A percentile compares a stretch with the other conserved stretches of the same genome.
These are phyloP conservation scores for Drosophila ficusphila DNA, from an alignment of 1,140 invertebrate genomes.

Conservation along the genomic window DNA sequence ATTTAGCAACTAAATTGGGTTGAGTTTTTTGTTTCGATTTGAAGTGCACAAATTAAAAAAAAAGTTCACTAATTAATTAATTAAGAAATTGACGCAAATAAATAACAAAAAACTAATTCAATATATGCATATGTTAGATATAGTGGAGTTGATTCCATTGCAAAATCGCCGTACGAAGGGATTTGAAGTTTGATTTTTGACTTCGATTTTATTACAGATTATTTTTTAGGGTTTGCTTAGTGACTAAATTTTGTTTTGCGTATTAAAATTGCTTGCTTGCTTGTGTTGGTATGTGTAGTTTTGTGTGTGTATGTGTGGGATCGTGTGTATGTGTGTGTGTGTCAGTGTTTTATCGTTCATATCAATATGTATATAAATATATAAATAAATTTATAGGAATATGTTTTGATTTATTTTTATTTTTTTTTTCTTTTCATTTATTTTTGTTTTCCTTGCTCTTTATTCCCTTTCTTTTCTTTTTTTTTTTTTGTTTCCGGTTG, in stretches of 20 bases:
- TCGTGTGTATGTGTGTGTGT: conserved; percentile 20
- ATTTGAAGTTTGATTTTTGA: conserved; percentile 19
- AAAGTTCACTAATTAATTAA: conserved; percentile 42
- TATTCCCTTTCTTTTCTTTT: conserved; percentile 6
- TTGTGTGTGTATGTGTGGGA: conserved; percentile 13
- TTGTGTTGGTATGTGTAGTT: conserved; percentile 28
- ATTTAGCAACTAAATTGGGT: conserved; percentile 65
- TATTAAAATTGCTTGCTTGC: conserved; percentile 72
- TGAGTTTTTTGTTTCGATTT: conserved; percentile 32
- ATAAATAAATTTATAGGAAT: conserved; percentile 82
- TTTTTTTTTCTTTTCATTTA: conserved; percentile 14
- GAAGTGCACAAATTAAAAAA: conserved; percentile 41
- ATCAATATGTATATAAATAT: conserved; percentile 75
- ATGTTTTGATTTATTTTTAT: conserved; percentile 69
- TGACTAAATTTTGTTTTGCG: conserved; percentile 58
- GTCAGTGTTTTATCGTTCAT: conserved; percentile 59
- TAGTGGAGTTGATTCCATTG: conserved; percentile 51
- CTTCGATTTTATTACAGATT: conserved; percentile 37
- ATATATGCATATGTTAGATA: conserved; percentile 45
- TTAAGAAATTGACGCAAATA: conserved; percentile 47
- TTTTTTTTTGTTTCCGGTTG: conserved; percentile 15
- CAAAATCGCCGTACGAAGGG: conserved; percentile 33
- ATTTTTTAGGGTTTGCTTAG: conserved; percentile 39
- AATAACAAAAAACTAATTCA: conserved; percentile 57
- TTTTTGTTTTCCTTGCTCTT: conserved; percentile 12